phyloP scores from a whole-genome alignment of 2,888 invertebrate species.

The Tuta absoluta region DNA sequence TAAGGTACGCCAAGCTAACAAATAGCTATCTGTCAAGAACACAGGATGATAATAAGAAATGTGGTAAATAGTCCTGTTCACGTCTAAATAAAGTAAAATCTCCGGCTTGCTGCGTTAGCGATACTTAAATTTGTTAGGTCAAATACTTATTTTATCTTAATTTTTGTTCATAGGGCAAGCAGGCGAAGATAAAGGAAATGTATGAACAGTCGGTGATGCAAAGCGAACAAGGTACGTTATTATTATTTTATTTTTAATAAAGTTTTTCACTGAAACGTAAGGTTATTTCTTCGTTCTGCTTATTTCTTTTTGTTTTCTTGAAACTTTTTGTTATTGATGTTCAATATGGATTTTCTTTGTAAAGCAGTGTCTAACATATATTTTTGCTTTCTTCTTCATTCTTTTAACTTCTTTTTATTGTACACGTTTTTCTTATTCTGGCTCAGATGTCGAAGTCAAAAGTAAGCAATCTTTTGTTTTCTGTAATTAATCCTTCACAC shows the following conservation, averaged over 20 bases:
- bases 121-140: no score
- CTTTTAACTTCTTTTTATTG: neutral
- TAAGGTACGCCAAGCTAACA: no score
- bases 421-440: neutral
- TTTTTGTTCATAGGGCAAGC: conserved; percentile 85
- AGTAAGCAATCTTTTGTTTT: conserved; percentile 5
- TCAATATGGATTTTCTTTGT: neutral
- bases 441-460: neutral
- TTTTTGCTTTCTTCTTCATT: neutral
- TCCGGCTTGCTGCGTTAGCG: no score
- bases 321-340: no score
- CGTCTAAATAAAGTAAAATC: no score
- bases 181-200: conserved; percentile 94
- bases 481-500: neutral
- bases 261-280: no score
- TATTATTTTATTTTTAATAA: neutral
- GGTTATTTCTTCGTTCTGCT: no score
- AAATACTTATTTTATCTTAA: neutral
- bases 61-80: no score
- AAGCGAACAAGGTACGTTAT: conserved; percentile 82
- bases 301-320: no score
- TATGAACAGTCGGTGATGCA: conserved; percentile 94
- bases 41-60: no score
- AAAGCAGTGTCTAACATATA: neutral
- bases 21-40: no score